A percentile compares a stretch with the other conserved stretches of the same genome.
Conservation (phyloP, 2,797 vertebrate genomes). For the Myotis pilosus region DNA sequence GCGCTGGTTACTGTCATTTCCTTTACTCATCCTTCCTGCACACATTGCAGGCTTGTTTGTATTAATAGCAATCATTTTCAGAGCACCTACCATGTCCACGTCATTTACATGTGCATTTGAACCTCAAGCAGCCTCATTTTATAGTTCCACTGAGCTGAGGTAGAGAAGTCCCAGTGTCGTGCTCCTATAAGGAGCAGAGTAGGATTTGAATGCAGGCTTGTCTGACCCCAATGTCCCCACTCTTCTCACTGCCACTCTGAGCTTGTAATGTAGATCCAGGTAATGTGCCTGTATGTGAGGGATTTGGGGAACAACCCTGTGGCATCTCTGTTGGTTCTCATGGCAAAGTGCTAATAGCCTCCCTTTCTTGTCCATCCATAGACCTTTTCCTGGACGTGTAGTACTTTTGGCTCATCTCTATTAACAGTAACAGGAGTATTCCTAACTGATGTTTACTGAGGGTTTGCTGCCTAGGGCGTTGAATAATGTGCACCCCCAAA, state of each 20-base stretch:
- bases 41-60: neutral
- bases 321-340: neutral
- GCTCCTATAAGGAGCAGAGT: neutral
- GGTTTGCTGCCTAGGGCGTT: neutral
- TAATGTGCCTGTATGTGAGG: neutral
- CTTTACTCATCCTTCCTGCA: neutral
- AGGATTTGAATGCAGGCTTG: neutral
- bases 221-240: neutral
- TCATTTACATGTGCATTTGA: neutral
- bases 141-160: neutral
- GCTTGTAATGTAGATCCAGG: neutral
- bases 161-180: neutral
- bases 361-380: neutral
- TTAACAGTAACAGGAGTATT: neutral
- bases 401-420: neutral
- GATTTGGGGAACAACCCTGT: neutral
- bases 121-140: neutral
- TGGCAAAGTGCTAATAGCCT: neutral
- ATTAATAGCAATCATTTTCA: neutral
- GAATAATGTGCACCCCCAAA: neutral
- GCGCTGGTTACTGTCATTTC: neutral
- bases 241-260: neutral
- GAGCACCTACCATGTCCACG: neutral
- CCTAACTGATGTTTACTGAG: neutral
- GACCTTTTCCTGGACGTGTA: neutral